Percentiles rank a stretch among this genome's conserved stretches.
phyloP scores from a whole-genome alignment of 2,888 invertebrate genomes.

The Pteria penguin region DNA sequence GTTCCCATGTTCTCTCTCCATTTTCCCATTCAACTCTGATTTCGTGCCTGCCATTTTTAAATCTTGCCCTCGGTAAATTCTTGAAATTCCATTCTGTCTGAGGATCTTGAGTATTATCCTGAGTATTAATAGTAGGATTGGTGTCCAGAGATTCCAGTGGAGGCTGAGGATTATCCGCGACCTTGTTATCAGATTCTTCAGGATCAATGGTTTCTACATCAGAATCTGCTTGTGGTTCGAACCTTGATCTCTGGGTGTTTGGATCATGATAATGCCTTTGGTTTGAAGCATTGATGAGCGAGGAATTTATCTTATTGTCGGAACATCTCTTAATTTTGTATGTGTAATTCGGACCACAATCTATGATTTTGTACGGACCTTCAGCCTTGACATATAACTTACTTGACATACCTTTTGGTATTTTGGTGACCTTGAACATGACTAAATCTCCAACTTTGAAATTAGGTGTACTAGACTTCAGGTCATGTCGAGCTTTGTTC shows the following conservation, averaged over 20 bases:
- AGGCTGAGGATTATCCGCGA: background rate
- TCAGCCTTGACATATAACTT: constrained; percentile 8
- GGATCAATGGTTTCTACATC: background rate
- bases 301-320: constrained; percentile 7
- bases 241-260: background rate
- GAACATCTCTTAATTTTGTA: constrained; percentile 9
- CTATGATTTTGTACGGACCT: constrained; percentile 13
- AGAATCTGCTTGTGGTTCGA: background rate
- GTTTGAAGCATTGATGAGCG: constrained; percentile 21
- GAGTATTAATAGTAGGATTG: too few relatives aligned
- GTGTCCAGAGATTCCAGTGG: background rate
- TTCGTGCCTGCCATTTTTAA: constrained; percentile 27
- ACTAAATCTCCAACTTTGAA: constrained; percentile 18
- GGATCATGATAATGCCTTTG: constrained; percentile 16
- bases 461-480: background rate
- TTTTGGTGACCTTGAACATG: background rate
- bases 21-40: constrained; percentile 18
- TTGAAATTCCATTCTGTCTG: background rate
- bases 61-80: constrained; percentile 24
- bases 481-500: constrained; percentile 24
- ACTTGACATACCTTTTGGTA: constrained; percentile 15
- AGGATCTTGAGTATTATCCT: background rate
- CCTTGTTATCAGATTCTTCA: background rate
- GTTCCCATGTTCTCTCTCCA: constrained; percentile 21
- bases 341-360: constrained; percentile 6